Conservation (phyloP, 2,113 vertebrate genomes). For the Camelus bactrianus region DNA sequence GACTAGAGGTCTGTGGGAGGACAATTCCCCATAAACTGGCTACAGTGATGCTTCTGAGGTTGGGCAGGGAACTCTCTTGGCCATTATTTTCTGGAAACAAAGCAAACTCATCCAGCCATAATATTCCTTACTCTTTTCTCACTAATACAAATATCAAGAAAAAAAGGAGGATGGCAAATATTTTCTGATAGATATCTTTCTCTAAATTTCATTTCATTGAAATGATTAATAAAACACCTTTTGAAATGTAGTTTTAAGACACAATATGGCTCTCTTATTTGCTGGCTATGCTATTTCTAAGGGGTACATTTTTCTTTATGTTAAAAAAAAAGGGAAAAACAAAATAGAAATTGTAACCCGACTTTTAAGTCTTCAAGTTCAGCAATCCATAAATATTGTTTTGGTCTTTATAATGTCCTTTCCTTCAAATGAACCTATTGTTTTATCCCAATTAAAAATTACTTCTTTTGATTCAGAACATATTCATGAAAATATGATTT, state of each 20-base stretch:
- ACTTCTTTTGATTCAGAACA: neutral
- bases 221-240: constrained; percentile 13
- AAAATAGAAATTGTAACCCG: neutral
- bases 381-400: neutral
- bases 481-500: constrained; percentile 42
- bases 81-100: constrained; percentile 35
- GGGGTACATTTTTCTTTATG: neutral
- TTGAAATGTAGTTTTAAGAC: neutral
- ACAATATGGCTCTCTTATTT: neutral
- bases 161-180: neutral
- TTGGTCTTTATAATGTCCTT: constrained; percentile 4
- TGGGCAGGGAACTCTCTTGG: constrained; percentile 42
- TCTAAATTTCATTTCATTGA: constrained; percentile 6
- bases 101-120: neutral
- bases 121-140: neutral
- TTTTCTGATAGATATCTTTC: constrained; percentile 1
- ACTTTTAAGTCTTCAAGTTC: constrained; percentile 4
- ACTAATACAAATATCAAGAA: neutral
- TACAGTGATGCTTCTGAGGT: constrained; percentile 37
- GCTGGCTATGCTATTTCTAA: neutral
- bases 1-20: neutral
- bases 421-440: neutral
- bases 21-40: constrained; percentile 15
- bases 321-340: neutral
- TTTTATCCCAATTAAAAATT: constrained; percentile 31